These are phyloP conservation scores for Litocranius walleri DNA, from an alignment of 2,113 vertebrate genomes.

Conservation along the genomic window DNA sequence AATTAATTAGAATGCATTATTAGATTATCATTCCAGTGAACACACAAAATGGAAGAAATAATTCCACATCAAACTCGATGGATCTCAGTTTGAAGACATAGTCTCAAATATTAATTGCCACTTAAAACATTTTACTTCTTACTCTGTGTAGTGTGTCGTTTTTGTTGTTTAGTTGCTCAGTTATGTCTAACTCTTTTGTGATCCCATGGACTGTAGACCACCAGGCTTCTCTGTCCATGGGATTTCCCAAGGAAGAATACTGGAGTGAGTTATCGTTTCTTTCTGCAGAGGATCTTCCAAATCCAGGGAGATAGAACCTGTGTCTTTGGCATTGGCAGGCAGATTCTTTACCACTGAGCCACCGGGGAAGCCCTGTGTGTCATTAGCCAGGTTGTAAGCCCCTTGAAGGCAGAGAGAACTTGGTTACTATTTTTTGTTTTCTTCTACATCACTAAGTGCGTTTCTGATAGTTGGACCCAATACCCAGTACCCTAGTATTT, in stretches of 20 bases:
- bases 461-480: not conserved
- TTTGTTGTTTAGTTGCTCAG: not conserved
- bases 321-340: not conserved
- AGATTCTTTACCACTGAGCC: not conserved
- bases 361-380: not conserved
- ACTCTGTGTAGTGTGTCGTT: not conserved
- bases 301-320: not conserved
- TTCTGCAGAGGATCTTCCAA: not conserved
- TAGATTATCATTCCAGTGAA: not conserved
- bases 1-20: constrained; percentile 1
- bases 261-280: not conserved
- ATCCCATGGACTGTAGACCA: not conserved
- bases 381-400: not conserved
- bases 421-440: not conserved
- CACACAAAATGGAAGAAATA: not conserved
- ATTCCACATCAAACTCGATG: not conserved
- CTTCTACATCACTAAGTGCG: not conserved
- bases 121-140: not conserved
- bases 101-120: not conserved
- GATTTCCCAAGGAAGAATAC: not conserved
- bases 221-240: not conserved
- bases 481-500: not conserved
- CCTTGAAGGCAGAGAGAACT: not conserved
- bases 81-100: not conserved
- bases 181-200: not conserved